phyloP scores from a whole-genome alignment of 2,797 vertebrate genomes.

The Apogon hyalosoma region DNA sequence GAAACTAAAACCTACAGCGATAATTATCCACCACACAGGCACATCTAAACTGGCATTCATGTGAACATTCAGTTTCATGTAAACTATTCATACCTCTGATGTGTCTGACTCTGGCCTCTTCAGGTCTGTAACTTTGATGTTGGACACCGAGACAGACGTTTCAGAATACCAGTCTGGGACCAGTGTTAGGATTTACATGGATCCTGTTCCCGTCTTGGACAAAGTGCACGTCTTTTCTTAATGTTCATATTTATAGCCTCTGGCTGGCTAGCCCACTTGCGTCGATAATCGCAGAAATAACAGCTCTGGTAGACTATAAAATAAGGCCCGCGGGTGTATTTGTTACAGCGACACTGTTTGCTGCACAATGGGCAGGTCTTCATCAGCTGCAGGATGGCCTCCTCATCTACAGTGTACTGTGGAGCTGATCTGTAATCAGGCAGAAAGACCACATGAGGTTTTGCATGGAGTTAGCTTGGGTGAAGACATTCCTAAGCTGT shows the following conservation, averaged over 20 bases:
- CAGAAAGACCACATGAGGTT: not conserved
- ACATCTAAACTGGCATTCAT: conserved; percentile 1
- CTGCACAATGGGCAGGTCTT: conserved; percentile 27
- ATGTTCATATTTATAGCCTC: conserved; percentile 4
- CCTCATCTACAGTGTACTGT: conserved; percentile 44
- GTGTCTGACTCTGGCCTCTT: not conserved
- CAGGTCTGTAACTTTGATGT: not conserved
- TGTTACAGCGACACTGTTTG: conserved; percentile 25
- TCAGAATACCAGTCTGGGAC: conserved; percentile 7
- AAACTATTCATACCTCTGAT: not conserved
- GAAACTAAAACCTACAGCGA: no score
- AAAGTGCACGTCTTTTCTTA: not conserved
- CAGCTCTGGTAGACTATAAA: conserved; percentile 44
- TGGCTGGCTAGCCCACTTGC: conserved; percentile 43
- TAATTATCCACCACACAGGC: not conserved
- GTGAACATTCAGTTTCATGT: conserved; percentile 2
- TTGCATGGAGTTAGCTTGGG: not conserved
- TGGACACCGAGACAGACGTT: not conserved
- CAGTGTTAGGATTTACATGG: conserved; percentile 8
- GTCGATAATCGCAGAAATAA: conserved; percentile 41
- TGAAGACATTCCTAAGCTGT: not conserved
- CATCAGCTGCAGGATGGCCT: conserved; percentile 47
- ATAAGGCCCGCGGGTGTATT: not conserved
- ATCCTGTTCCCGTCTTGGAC: not conserved
- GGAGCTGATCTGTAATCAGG: conserved; percentile 3